Conservation (phyloP, 2,113 vertebrate genomes). For the Neolamprologus modestus region DNA sequence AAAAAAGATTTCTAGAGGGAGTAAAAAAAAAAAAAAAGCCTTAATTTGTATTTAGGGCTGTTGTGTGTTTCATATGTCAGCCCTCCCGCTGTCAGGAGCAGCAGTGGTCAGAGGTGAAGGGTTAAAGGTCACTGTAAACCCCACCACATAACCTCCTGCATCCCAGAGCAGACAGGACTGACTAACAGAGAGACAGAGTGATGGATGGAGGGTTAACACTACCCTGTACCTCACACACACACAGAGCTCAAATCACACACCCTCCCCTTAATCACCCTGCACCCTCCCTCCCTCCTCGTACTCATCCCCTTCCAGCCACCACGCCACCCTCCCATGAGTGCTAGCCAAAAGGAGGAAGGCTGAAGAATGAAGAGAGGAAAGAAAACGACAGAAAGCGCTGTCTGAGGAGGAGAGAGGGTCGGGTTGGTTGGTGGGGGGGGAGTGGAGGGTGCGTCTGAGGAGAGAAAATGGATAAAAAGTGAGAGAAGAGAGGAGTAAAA, state of each 20-base stretch:
- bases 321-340: conserved; percentile 2
- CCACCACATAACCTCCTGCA: not conserved
- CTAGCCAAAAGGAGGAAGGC: conserved; percentile 18
- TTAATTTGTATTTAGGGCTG: conserved; percentile 31
- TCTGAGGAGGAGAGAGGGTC: not conserved
- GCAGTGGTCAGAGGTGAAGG: conserved; percentile 39
- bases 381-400: conserved; percentile 32
- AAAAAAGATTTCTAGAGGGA: not conserved
- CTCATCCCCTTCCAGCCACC: not conserved
- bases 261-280: conserved; percentile 17
- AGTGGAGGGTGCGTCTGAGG: not conserved
- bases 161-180: conserved; percentile 39
- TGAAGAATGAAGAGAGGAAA: conserved; percentile 26
- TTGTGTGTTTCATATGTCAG: not conserved
- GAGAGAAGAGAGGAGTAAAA: conserved; percentile 11
- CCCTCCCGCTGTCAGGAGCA: not conserved
- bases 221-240: conserved; percentile 1
- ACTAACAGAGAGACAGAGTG: conserved; percentile 51
- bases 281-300: not conserved
- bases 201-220: conserved; percentile 58
- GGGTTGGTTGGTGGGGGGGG: not conserved
- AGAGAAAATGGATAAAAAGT: conserved; percentile 38
- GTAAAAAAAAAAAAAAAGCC: not conserved
- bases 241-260: conserved; percentile 10
- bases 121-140: conserved; percentile 56